Conservation (phyloP, 2,888 invertebrate species). For the Cacoxenus indagator region DNA sequence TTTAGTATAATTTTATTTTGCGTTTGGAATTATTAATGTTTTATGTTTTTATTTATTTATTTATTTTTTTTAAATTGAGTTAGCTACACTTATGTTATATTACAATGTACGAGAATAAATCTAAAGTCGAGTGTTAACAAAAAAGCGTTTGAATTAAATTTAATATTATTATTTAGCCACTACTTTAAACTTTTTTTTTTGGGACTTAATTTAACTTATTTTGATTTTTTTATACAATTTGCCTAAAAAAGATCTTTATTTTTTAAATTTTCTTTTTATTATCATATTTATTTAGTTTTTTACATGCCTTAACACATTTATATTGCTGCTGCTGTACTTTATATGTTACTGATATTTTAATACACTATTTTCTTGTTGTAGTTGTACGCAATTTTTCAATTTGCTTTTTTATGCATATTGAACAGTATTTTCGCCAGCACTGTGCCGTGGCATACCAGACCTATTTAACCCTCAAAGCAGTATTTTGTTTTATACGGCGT, state of each 20-base stretch:
- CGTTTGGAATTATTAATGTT: neutral
- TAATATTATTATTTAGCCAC: slow-evolving; percentile 7
- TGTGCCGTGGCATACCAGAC: slow-evolving; percentile 27
- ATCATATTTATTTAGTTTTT: neutral
- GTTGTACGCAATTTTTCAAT: slow-evolving; percentile 10
- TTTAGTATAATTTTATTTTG: neutral
- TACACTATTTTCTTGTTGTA: no score
- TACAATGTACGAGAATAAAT: slow-evolving; percentile 62
- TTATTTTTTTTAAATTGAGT: slow-evolving; percentile 42
- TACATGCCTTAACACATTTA: neutral
- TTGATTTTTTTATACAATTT: slow-evolving; percentile 44
- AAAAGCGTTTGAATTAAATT: slow-evolving; percentile 56
- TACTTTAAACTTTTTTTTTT: slow-evolving; percentile 56
- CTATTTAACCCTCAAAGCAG: no score
- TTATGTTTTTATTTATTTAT: neutral
- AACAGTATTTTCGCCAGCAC: slow-evolving; percentile 38
- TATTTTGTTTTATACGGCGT: neutral
- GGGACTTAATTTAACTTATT: slow-evolving; percentile 32
- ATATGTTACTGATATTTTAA: slow-evolving; percentile 10
- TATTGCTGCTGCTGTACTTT: neutral
- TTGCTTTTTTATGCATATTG: neutral
- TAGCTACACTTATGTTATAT: slow-evolving; percentile 62
- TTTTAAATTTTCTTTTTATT: slow-evolving; percentile 1
- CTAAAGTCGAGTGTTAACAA: slow-evolving; percentile 65
- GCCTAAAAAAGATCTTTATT: slow-evolving; percentile 48